Evolutionary conservation across 1,140 invertebrate species (phyloP), one percentile per base, ranked within the genome.

Genomic region (Anoplolepis gracilipes): DNA sequence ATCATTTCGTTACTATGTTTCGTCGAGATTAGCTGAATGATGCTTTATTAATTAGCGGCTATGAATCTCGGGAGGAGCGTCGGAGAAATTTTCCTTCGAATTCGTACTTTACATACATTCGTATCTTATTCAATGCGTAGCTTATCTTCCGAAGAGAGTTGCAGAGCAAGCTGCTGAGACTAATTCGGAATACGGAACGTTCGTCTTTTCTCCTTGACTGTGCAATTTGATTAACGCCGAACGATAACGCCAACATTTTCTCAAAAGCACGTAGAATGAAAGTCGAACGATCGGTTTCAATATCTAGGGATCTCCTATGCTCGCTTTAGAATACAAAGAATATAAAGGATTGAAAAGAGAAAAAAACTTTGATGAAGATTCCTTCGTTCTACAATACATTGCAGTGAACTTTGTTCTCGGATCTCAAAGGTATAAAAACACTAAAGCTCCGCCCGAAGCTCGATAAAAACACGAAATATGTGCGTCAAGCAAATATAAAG

Each of bases 31-130:
- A 1, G 28, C n/a, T 73, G 25, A 4, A 25, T 69, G n/a, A 57
- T 72, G 65, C 49, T 70, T 57, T 59, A 30, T 46, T 72, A 72
- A 81, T 72, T 81, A 81, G 36, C 25, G 42, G 25, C 19, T 81
- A 25, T 30, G 28, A 39, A 64, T n/a, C 11, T 81, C 25, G 19
- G 33, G 16, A 49, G 16, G 65, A 72, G 42, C 6, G 11, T 11
- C 10, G 4, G 49, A 55, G 65, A 3, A 81, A 72, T 25, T 72
- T 81, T 81, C 19, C 25, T 11, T 28, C 13, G 33, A 33, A 59
- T 81, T 79, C 49, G 42, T 36, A 53, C 13, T 25, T 16, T 8
- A 25, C 33, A 19, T 49, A 10, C 16, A 49, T 49, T 49, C 46
- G 16, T 19, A 6, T 5, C 16, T 46, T 49, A 70, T 57, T 59